Evolutionary conservation across 2,113 vertebrate genomes (phyloP).

Genomic region (Cairina moschata): DNA sequence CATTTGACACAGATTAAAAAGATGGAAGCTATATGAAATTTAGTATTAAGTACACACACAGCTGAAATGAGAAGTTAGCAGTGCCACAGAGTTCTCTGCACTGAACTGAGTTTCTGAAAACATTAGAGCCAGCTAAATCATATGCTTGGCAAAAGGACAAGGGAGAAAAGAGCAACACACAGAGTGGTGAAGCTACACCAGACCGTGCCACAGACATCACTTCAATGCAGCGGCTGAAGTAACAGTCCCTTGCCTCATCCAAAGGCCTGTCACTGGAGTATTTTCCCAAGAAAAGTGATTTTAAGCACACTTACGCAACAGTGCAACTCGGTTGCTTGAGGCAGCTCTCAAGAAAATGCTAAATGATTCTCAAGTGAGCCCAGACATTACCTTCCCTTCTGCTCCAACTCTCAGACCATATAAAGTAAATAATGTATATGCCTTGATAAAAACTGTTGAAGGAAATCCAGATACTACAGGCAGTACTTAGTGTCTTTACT

Average conservation of each 20-base stretch:
- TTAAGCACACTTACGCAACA: neutral
- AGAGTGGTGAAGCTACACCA: neutral
- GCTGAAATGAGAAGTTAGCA: neutral
- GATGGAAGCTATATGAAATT: neutral
- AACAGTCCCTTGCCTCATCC: neutral
- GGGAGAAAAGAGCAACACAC: neutral
- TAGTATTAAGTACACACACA: neutral
- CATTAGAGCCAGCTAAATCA: neutral
- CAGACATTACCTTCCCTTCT: neutral
- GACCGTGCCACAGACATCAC: neutral
- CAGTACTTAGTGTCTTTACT: neutral
- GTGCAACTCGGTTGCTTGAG: neutral
- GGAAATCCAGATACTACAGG: neutral
- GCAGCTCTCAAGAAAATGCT: neutral
- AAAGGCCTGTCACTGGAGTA: neutral
- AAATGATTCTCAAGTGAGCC: neutral
- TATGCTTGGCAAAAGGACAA: neutral
- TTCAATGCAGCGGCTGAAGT: neutral
- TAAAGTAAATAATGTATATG: neutral
- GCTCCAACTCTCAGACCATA: neutral
- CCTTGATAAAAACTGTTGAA: neutral
- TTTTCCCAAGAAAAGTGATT: neutral
- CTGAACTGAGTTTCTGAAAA: constrained; percentile 15
- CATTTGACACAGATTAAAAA: neutral
- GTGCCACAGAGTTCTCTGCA: neutral